phyloP scores from a whole-genome alignment of 2,113 vertebrate genomes.

The Hiodon tergisus region DNA sequence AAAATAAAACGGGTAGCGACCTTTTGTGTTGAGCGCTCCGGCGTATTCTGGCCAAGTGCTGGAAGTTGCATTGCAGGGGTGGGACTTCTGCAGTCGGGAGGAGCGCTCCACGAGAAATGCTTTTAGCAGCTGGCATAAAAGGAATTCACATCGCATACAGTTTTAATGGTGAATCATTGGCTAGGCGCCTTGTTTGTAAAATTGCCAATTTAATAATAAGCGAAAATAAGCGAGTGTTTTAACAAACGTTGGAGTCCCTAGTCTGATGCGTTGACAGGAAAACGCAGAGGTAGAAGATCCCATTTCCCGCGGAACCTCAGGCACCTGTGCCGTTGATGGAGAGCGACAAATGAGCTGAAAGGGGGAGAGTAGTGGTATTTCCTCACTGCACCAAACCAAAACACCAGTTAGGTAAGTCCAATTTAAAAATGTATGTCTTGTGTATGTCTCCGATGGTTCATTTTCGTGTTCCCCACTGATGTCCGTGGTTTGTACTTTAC shows the following conservation, averaged over 20 bases:
- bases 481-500: not conserved
- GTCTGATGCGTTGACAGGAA: not conserved
- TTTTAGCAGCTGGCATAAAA: conserved; percentile 33
- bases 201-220: not conserved
- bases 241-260: not conserved
- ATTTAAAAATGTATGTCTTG: conserved; percentile 1
- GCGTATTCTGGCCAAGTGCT: conserved; percentile 40
- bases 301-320: conserved; percentile 24
- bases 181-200: not conserved
- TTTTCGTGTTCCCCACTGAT: conserved; percentile 7
- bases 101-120: conserved; percentile 46
- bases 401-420: conserved; percentile 58
- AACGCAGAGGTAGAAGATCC: not conserved
- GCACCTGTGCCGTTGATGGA: conserved; percentile 55
- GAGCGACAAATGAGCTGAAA: conserved; percentile 51
- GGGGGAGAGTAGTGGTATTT: conserved; percentile 57
- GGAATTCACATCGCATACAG: conserved; percentile 17
- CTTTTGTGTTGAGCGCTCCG: conserved; percentile 23
- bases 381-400: conserved; percentile 61
- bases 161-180: not conserved
- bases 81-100: conserved; percentile 61
- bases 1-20: conserved; percentile 2
- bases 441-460: conserved; percentile 14
- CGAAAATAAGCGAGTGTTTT: not conserved
- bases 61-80: conserved; percentile 65